Base-by-base conservation (phyloP, 2,797 vertebrate genomes). In the Acanthurus leucopareius region DNA sequence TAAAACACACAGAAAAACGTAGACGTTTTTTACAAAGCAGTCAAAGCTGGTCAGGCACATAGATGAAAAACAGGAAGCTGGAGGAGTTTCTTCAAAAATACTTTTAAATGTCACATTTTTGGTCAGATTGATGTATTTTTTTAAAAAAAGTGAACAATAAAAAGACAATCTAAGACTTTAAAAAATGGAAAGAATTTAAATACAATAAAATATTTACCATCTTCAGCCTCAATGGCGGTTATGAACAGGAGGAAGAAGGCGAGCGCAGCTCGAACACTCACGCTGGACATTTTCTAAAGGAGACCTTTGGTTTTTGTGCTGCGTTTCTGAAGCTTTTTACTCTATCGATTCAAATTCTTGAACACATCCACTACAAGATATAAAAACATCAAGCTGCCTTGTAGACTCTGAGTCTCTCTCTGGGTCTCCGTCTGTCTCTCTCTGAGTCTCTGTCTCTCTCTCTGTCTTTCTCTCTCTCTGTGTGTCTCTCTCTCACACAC, bases 221-320 rank as follows among this genome's bases (percentile, higher is more conserved):
- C 0, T 0, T 0, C 0, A 42, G 71, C 78, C 17, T 58, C 66
- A 35, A 65, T 80, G 0, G 75, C 13, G 15, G 72, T 63, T 5
- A 70, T 0, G 57, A 75, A 32, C 15, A 93, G 54, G 45, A 92
- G 52, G 63, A 90, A 0, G 45, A 25, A 2, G 22, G 60, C 6
- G 14, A 91, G 16, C 60, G 58, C 5, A 0, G 38, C 40, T 22
- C 11, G 40, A 16, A 79, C 11, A 59, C 13, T 49, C 86, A 89
- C 79, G 45, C 13, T 79, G 44, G 3, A 71, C 53, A 56, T 77
- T 65, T 75, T 81, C 20, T 35, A 3, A 51, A n/a, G 4, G 52
- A 0, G 3, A 16, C 28, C 10, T 28, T 15, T 40, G n/a, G 3
- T 7, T 54, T 10, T 8, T 22, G 0, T 7, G 0, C 32, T 25